Conservation (phyloP, 2,113 vertebrate species). For the Bombycilla garrulus region DNA sequence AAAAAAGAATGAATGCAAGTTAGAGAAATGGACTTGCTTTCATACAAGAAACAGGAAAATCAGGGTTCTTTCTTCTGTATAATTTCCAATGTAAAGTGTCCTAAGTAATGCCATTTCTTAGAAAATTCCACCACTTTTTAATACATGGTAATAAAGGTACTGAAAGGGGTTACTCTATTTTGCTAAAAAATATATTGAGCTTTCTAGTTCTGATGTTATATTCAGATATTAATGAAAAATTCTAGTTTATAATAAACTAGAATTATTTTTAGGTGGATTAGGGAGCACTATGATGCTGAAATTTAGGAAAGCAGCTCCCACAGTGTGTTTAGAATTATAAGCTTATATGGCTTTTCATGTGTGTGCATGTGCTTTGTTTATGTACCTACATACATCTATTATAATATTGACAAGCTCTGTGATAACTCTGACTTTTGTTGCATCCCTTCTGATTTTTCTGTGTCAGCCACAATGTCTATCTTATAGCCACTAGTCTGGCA, state of each 20-base stretch:
- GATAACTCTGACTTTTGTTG: background rate
- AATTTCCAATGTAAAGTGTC: background rate
- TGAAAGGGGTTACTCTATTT: background rate
- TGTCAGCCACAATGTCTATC: background rate
- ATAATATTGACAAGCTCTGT: background rate
- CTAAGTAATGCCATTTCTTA: background rate
- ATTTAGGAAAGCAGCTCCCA: background rate
- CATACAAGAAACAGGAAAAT: background rate
- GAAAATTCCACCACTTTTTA: background rate
- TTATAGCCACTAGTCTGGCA: conserved; percentile 3
- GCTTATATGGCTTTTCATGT: background rate
- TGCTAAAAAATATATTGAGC: background rate
- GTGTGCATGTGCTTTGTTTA: background rate
- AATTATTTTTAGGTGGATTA: background rate
- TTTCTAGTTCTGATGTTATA: background rate
- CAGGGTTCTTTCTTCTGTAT: background rate
- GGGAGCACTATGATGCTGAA: background rate
- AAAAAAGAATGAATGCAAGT: background rate
- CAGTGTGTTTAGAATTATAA: background rate
- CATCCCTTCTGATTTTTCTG: background rate
- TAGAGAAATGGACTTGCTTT: background rate
- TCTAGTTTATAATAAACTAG: background rate
- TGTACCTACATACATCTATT: background rate
- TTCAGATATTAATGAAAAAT: background rate
- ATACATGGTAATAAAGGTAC: background rate